phyloP scores from a whole-genome alignment of 2,113 vertebrate species.

The Corythornis cristatus region DNA sequence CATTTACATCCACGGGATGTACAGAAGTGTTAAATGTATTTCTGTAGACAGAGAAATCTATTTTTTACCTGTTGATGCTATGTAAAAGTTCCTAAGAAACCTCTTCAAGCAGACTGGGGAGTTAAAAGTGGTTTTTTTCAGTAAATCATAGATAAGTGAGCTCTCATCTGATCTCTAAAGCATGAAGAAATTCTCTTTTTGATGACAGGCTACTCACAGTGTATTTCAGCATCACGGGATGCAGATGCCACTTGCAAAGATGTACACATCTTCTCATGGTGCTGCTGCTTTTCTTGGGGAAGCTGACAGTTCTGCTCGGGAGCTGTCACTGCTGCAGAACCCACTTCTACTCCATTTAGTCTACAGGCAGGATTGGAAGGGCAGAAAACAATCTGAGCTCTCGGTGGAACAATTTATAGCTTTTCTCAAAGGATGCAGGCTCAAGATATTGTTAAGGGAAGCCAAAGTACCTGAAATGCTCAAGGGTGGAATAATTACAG shows the following conservation, averaged over 20 bases:
- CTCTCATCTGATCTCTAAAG: background rate
- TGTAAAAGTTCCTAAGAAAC: background rate
- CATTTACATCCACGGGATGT: background rate
- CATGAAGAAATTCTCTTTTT: background rate
- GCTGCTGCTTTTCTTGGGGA: slow-evolving; percentile 8
- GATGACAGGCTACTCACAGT: background rate
- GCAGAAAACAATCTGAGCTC: background rate
- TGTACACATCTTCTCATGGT: background rate
- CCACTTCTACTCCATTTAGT: background rate
- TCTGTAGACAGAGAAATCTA: background rate
- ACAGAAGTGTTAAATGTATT: background rate
- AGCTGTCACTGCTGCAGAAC: background rate
- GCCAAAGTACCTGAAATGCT: background rate
- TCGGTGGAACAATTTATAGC: background rate
- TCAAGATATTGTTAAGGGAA: background rate
- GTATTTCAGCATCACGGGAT: background rate
- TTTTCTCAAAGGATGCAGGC: background rate
- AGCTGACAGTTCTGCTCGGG: background rate
- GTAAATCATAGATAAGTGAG: background rate
- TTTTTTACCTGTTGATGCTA: background rate
- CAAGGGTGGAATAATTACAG: background rate
- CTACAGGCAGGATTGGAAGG: background rate
- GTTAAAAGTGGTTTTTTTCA: background rate
- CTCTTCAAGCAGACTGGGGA: background rate
- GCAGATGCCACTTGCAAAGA: background rate